These are phyloP conservation scores for Phalangium opilio DNA, from an alignment of 2,888 invertebrate species.

Conservation along the genomic window DNA sequence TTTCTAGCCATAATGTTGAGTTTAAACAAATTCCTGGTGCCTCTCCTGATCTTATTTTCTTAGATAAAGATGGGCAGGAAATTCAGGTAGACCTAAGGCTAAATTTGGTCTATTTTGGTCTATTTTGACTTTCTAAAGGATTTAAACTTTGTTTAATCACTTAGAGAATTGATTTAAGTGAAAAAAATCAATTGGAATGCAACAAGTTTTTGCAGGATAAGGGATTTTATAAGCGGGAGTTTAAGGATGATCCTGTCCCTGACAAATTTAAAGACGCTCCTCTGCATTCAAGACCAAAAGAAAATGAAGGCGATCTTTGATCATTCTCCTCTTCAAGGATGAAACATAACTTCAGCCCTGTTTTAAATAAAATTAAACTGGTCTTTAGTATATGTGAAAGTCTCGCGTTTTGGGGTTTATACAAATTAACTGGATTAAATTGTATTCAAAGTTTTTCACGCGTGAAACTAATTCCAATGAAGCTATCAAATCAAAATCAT, in stretches of 20 bases:
- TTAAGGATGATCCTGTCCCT: conserved; percentile 15
- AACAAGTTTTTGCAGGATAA: conserved; percentile 39
- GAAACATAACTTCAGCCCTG: too few relatives aligned
- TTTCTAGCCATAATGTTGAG: conserved; percentile 26
- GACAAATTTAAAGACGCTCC: conserved; percentile 15
- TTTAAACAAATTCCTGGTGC: conserved; percentile 26
- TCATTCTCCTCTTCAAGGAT: too few relatives aligned
- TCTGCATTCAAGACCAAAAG: conserved; percentile 1
- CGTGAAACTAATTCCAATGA: too few relatives aligned
- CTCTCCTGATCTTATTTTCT: conserved; percentile 24
- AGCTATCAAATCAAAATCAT: too few relatives aligned
- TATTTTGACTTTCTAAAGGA: background rate
- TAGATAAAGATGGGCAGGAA: conserved; percentile 32
- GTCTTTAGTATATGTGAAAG: too few relatives aligned
- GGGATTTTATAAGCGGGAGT: conserved; percentile 25
- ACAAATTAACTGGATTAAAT: too few relatives aligned
- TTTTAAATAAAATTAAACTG: too few relatives aligned
- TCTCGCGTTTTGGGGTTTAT: too few relatives aligned
- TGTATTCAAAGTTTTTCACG: too few relatives aligned
- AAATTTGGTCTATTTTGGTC: too few relatives aligned
- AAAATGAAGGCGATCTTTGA: too few relatives aligned
- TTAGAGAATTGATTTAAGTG: conserved; percentile 40
- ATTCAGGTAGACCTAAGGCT: conserved; percentile 44
- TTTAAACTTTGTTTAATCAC: background rate
- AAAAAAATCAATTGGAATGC: conserved; percentile 45